These are phyloP conservation scores for Melanargia galathea DNA, from an alignment of 2,888 invertebrate genomes.

Conservation along the genomic window DNA sequence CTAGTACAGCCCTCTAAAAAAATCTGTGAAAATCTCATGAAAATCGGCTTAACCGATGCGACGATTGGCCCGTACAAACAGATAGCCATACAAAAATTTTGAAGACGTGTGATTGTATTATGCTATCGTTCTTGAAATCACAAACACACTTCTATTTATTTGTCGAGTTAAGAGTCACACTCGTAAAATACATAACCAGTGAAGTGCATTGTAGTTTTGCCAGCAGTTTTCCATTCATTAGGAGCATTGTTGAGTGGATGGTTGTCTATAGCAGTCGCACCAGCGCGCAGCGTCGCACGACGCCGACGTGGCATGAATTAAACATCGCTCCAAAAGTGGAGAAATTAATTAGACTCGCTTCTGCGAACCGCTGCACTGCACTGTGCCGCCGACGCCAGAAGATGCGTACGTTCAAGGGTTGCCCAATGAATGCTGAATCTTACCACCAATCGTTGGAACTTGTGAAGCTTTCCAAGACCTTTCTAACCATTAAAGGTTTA, in stretches of 20 bases:
- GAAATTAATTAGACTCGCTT: conserved; percentile 64
- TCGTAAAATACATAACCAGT: neutral
- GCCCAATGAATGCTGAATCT: conserved; percentile 4
- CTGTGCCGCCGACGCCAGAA: conserved; percentile 42
- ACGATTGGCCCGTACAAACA: too few relatives aligned
- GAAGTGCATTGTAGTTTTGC: neutral
- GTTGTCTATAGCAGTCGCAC: neutral
- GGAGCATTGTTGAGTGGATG: neutral
- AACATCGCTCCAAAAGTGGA: conserved; percentile 63
- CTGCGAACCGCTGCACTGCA: conserved; percentile 48
- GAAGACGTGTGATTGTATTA: too few relatives aligned
- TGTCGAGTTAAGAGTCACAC: neutral
- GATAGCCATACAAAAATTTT: too few relatives aligned
- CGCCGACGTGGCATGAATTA: conserved; percentile 54
- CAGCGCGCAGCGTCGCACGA: conserved; percentile 13
- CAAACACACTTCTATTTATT: too few relatives aligned
- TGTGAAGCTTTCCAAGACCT: neutral
- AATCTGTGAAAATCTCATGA: too few relatives aligned
- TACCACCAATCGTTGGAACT: neutral
- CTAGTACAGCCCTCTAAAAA: too few relatives aligned
- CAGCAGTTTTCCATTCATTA: conserved; percentile 11
- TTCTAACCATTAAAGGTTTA: too few relatives aligned
- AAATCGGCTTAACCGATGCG: too few relatives aligned
- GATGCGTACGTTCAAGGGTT: conserved; percentile 16
- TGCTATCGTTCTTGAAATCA: too few relatives aligned